Evolutionary conservation across 2,797 vertebrate species (phyloP).

Genomic region (Aselliscus stoliczkanus): DNA sequence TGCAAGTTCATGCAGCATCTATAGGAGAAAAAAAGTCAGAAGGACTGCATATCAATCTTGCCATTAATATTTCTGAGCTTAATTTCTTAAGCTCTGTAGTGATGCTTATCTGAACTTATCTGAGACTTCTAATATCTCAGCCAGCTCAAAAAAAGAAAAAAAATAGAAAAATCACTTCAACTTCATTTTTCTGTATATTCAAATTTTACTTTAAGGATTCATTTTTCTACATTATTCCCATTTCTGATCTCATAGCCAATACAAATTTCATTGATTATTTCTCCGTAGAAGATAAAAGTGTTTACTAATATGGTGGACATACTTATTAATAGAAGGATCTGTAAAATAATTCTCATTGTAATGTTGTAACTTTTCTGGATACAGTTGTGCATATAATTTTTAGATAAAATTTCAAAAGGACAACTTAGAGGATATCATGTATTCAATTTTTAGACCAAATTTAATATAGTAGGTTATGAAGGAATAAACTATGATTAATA

Average conservation of each 20-base stretch:
- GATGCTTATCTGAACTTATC: not conserved
- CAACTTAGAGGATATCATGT: not conserved
- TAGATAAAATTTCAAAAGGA: not conserved
- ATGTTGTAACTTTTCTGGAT: not conserved
- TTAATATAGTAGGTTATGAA: not conserved
- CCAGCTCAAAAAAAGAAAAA: not conserved
- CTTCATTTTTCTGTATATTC: not conserved
- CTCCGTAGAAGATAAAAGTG: not conserved
- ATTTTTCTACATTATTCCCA: not conserved
- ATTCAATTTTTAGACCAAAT: not conserved
- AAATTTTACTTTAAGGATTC: not conserved
- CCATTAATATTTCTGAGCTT: not conserved
- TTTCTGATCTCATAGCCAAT: not conserved
- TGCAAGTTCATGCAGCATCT: not conserved
- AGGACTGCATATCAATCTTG: not conserved
- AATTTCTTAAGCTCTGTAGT: not conserved
- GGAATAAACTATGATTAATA: not conserved
- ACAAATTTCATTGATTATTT: not conserved
- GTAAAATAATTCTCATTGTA: not conserved
- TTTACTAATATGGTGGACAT: not conserved
- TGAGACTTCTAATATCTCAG: not conserved
- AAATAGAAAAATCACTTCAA: not conserved
- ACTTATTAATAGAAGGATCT: not conserved
- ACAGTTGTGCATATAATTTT: not conserved
- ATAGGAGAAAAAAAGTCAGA: not conserved